These are phyloP conservation scores for Coreius guichenoti DNA, from an alignment of 2,797 vertebrate genomes.

Conservation along the genomic window DNA sequence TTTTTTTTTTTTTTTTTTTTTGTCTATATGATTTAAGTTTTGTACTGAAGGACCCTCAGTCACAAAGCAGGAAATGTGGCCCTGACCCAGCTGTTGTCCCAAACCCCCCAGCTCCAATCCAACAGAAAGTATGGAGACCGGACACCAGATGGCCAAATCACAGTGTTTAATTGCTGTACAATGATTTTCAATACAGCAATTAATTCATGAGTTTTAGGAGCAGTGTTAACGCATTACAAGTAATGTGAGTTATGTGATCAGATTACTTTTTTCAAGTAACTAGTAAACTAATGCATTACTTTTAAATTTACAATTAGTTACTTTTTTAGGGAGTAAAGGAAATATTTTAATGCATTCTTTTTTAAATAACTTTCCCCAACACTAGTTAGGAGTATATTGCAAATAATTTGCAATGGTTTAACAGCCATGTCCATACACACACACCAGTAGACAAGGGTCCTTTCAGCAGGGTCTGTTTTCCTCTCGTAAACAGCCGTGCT, in stretches of 20 bases:
- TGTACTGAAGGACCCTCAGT: constrained; percentile 17
- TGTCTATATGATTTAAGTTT: constrained; percentile 22
- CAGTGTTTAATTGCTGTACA: background rate
- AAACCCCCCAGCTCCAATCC: background rate
- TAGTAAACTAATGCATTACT: background rate
- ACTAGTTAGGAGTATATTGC: background rate
- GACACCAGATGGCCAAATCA: constrained; percentile 21
- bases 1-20: background rate
- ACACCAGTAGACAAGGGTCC: constrained; percentile 36
- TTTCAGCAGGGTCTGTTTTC: constrained; percentile 42
- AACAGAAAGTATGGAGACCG: background rate
- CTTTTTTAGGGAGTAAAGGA: background rate
- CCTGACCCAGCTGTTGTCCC: constrained; percentile 16
- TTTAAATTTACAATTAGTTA: background rate
- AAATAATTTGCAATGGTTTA: constrained; percentile 14
- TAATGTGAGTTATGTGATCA: background rate
- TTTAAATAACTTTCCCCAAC: background rate
- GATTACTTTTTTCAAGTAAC: background rate
- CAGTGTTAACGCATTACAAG: background rate
- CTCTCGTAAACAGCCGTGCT: constrained; percentile 43
- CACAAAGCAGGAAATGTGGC: constrained; percentile 40
- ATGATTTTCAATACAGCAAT: background rate
- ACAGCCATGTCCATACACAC: background rate
- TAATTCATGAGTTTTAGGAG: background rate
- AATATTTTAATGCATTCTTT: background rate